Evolutionary conservation across 2,113 vertebrate species (phyloP).

Genomic region (Pachypanchax playfairii): DNA sequence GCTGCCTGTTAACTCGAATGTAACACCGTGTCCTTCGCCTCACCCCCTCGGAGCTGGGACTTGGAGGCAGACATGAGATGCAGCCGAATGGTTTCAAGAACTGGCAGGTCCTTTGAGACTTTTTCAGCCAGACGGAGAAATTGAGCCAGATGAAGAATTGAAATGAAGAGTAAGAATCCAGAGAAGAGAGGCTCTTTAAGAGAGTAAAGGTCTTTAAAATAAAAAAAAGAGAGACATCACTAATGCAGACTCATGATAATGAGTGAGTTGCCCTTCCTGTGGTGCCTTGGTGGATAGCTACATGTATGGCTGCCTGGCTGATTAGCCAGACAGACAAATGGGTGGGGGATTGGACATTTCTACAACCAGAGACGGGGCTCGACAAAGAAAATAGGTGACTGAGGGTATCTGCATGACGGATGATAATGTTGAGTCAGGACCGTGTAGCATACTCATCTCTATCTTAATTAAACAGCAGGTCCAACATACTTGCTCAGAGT

Average conservation of each 20-base stretch:
- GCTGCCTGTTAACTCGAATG: constrained; percentile 65
- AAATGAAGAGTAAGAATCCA: constrained; percentile 47
- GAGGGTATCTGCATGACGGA: constrained; percentile 53
- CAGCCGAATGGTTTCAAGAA: constrained; percentile 61
- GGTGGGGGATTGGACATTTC: constrained; percentile 26
- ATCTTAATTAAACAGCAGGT: constrained; percentile 59
- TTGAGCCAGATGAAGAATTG: constrained; percentile 47
- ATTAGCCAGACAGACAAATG: constrained; percentile 69
- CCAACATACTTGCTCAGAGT: constrained; percentile 20
- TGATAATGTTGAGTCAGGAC: constrained; percentile 51
- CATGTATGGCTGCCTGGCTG: constrained; percentile 52
- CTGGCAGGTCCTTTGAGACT: constrained; percentile 62
- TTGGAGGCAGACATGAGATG: constrained; percentile 62
- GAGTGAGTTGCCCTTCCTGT: constrained; percentile 44
- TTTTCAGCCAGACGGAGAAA: constrained; percentile 59
- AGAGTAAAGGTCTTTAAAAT: constrained; percentile 25
- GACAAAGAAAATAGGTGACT: constrained; percentile 22
- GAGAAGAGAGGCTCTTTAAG: constrained; percentile 10
- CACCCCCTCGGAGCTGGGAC: constrained; percentile 58
- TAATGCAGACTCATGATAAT: constrained; percentile 48
- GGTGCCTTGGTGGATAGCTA: constrained; percentile 46
- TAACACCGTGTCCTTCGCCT: constrained; percentile 65
- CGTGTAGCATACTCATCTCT: constrained; percentile 43
- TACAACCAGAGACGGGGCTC: constrained; percentile 32
- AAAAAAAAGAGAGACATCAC: constrained; percentile 23